These are phyloP conservation scores for Octodon degus DNA, from an alignment of 2,113 vertebrate genomes.

Conservation along the genomic window DNA sequence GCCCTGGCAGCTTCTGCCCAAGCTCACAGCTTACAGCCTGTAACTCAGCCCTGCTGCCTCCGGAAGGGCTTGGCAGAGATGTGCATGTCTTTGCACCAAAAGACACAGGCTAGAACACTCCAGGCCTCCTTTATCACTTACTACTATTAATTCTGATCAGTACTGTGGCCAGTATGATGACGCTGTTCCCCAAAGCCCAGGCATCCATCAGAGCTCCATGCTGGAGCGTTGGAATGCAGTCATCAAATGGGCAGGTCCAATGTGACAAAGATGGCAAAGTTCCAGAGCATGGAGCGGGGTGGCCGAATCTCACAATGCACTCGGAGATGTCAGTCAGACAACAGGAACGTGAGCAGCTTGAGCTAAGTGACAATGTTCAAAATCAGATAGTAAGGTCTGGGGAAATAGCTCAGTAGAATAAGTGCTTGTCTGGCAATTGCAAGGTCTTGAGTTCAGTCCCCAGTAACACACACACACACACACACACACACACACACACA, in stretches of 20 bases:
- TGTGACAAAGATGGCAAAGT: rapidly evolving
- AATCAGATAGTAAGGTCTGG: neutral
- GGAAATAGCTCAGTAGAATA: no score
- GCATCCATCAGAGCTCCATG: rapidly evolving
- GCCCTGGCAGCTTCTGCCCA: neutral
- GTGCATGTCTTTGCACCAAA: neutral
- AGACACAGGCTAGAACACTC: neutral
- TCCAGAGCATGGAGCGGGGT: rapidly evolving
- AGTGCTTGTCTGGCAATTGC: no score
- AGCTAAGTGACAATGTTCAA: rapidly evolving
- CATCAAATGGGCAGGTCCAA: rapidly evolving
- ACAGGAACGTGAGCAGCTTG: rapidly evolving
- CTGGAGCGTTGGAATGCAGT: rapidly evolving
- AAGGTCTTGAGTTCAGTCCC: no score
- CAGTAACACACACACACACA: no score
- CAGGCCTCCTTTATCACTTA: no score
- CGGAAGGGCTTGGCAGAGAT: neutral
- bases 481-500: no score
- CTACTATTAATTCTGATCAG: no score
- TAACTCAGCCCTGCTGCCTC: neutral
- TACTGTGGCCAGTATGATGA: neutral
- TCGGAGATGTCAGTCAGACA: neutral
- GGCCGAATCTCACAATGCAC: rapidly evolving
- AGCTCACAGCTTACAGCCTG: neutral
- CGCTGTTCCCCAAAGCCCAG: rapidly evolving